Percentiles rank a stretch among this genome's conserved stretches.
phyloP scores from a whole-genome alignment of 2,113 vertebrate genomes.

The Ceyx margarethae region DNA sequence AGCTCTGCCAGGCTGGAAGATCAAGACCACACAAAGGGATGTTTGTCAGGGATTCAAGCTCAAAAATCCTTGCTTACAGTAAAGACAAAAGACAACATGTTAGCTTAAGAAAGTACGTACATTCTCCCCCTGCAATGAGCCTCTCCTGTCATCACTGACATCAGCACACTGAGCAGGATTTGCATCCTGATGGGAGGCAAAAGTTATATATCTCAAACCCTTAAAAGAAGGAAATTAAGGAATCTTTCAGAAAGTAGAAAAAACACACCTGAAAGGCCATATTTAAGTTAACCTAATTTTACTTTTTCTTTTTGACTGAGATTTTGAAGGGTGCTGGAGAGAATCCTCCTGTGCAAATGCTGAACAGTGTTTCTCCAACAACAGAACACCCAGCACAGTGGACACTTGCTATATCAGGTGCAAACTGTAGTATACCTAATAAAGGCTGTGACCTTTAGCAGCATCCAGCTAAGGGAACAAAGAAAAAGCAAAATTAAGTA shows the following conservation, averaged over 20 bases:
- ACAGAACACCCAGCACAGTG: background rate
- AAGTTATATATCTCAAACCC: background rate
- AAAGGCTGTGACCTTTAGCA: background rate
- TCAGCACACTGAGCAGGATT: background rate
- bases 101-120: background rate
- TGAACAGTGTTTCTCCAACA: background rate
- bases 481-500: background rate
- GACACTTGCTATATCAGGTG: background rate
- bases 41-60: background rate
- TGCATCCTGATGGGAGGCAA: background rate
- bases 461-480: background rate
- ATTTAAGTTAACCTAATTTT: background rate
- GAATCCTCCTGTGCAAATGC: background rate
- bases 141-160: background rate
- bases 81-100: background rate
- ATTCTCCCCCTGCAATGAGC: background rate
- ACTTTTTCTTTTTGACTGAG: background rate
- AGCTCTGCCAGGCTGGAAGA: background rate
- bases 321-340: background rate
- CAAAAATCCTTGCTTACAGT: conserved; percentile 14
- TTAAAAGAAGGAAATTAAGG: background rate
- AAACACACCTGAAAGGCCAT: background rate
- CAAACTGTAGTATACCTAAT: background rate
- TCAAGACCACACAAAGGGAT: conserved; percentile 35
- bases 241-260: background rate